Conservation (phyloP, 2,113 vertebrate genomes). For the Lepus americanus region DNA sequence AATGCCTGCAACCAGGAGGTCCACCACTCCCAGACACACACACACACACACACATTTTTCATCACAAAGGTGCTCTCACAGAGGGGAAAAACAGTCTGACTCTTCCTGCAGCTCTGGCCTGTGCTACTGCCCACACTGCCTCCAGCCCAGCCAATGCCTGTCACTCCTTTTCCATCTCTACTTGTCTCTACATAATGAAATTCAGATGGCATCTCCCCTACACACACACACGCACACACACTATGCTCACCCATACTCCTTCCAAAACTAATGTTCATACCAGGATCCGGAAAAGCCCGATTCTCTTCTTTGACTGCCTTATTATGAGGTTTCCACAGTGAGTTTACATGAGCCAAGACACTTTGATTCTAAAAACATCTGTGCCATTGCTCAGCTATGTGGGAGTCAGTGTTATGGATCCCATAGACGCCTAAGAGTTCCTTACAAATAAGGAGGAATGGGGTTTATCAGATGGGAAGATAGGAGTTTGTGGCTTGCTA, state of each 20-base stretch:
- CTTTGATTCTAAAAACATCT: neutral
- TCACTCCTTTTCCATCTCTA: neutral
- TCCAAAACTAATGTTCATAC: neutral
- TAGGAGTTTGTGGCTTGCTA: neutral
- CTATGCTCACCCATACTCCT: neutral
- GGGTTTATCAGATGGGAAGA: neutral
- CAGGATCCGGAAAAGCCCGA: neutral
- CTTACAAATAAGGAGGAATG: neutral
- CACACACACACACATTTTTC: too few relatives aligned
- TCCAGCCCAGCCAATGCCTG: neutral
- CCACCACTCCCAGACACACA: too few relatives aligned
- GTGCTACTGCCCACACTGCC: too few relatives aligned
- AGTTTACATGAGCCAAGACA: neutral
- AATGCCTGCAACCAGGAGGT: neutral
- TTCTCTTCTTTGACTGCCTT: neutral
- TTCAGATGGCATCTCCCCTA: neutral
- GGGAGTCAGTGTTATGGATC: neutral
- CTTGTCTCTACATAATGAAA: neutral
- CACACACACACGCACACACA: too few relatives aligned
- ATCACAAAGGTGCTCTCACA: neutral
- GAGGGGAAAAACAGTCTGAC: neutral
- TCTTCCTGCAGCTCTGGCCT: neutral
- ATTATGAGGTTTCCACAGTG: neutral
- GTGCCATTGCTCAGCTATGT: neutral
- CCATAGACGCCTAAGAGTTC: neutral